Evolutionary conservation across 2,113 vertebrate species (phyloP), one percentile per base, ranked within the genome.

Genomic region (Gnathonemus longibarbis): DNA sequence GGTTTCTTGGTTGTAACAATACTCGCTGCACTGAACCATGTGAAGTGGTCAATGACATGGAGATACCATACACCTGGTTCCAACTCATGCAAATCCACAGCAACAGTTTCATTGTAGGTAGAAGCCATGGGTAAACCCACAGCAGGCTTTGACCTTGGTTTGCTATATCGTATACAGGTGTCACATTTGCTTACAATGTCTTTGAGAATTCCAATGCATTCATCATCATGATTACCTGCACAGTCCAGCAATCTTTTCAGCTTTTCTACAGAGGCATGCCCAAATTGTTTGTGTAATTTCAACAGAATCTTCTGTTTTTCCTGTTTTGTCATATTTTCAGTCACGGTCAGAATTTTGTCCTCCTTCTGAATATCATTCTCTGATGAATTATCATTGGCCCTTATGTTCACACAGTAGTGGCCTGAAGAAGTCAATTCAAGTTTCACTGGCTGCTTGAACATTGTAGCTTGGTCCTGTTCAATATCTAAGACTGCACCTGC

Each of bases 1-100:
- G 88, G 42, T 19, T 84, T 89, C 31, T 92, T 91, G 11, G 52
- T 90, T 0, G 21, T 92, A 6, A 92, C 0, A 74, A 66, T 91
- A 1, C 62, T 89, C 0, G 87, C 66, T 74, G 66, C 53, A 89
- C 88, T 91, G 39, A 93, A 74, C 3, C 66, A 1, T 74, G 42
- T 66, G 53, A n/a, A 74, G 15, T 85, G 84, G 39, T 89, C 88
- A 45, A 89, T 46, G 56, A 45, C n/a, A 45, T 74, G 88, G 88
- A 89, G 88, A 70, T 74, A 74, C 84, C 84, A 85, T 8, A 77
- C 58, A 2, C 58, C 19, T 11, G 10, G 88, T 45, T 89, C 88
- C 15, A 53, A 17, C 52, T 53, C 52, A 19, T 53, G 52, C 52
- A 53, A 19, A 19, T 53, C 52, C 52, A 27, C 19, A 7, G 88